These are phyloP conservation scores for Cerastis rubricosa DNA, from an alignment of 2,888 invertebrate species.

Conservation along the genomic window DNA sequence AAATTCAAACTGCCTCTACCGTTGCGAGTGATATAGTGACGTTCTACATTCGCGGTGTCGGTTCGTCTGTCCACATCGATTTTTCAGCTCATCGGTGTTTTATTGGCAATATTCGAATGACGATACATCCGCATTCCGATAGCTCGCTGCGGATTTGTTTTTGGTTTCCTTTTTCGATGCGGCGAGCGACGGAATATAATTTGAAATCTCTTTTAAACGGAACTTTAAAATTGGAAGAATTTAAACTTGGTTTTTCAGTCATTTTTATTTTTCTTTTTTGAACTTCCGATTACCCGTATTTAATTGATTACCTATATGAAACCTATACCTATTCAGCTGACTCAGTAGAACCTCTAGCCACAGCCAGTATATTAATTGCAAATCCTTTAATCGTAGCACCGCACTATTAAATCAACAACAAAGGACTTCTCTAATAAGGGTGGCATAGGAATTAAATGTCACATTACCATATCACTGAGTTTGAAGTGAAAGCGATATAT, in stretches of 20 bases:
- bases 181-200: slow-evolving; percentile 49
- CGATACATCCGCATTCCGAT: slow-evolving; percentile 77
- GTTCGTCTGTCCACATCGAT: slow-evolving; percentile 90
- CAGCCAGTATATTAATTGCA: slow-evolving; percentile 33
- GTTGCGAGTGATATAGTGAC: slow-evolving; percentile 61
- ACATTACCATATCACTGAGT: slow-evolving; percentile 88
- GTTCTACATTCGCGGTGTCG: slow-evolving; percentile 65
- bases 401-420: slow-evolving; percentile 65
- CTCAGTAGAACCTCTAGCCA: not conserved
- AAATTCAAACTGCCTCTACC: slow-evolving; percentile 60
- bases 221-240: slow-evolving; percentile 20
- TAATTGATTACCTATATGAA: not conserved
- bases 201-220: slow-evolving; percentile 51
- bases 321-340: not conserved
- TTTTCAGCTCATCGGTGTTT: slow-evolving; percentile 90
- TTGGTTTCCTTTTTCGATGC: slow-evolving; percentile 65
- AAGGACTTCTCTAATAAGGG: slow-evolving; percentile 75
- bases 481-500: slow-evolving; percentile 87
- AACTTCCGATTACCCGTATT: not conserved
- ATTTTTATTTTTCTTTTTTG: not conserved
- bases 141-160: slow-evolving; percentile 70
- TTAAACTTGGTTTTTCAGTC: not conserved
- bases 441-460: slow-evolving; percentile 87
- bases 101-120: slow-evolving; percentile 89
- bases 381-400: slow-evolving; percentile 51